Evolutionary conservation across 2,113 vertebrate species (phyloP).

Genomic region (Dromaius novaehollandiae): DNA sequence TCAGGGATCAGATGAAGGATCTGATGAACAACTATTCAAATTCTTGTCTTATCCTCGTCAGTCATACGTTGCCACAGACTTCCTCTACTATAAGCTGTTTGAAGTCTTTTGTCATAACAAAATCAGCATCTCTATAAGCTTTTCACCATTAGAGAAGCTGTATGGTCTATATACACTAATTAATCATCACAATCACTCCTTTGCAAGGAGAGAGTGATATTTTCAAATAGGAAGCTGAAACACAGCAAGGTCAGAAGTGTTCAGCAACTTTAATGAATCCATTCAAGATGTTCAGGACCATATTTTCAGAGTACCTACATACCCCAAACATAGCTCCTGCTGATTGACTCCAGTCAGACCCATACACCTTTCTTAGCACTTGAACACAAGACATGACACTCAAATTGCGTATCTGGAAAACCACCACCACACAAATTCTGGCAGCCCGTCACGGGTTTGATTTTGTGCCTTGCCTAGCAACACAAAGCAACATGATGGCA

Average conservation of each 20-base stretch:
- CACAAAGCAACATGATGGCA: neutral
- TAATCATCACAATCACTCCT: neutral
- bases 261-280: neutral
- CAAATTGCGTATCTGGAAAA: neutral
- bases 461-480: neutral
- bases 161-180: neutral
- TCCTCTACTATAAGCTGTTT: neutral
- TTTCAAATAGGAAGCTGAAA: neutral
- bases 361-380: neutral
- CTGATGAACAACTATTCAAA: neutral
- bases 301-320: neutral
- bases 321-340: neutral
- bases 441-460: neutral
- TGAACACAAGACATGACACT: neutral
- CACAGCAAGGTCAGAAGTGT: neutral
- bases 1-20: neutral
- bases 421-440: neutral
- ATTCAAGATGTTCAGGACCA: neutral
- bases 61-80: neutral
- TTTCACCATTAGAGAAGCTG: neutral
- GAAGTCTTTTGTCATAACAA: neutral
- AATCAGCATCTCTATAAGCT: neutral
- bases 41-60: neutral
- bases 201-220: neutral
- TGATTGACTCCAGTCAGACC: neutral